A percentile compares a stretch with the other conserved stretches of the same genome.
These are phyloP conservation scores for Saccopteryx bilineata DNA, from an alignment of 2,113 vertebrate species.

Conservation along the genomic window DNA sequence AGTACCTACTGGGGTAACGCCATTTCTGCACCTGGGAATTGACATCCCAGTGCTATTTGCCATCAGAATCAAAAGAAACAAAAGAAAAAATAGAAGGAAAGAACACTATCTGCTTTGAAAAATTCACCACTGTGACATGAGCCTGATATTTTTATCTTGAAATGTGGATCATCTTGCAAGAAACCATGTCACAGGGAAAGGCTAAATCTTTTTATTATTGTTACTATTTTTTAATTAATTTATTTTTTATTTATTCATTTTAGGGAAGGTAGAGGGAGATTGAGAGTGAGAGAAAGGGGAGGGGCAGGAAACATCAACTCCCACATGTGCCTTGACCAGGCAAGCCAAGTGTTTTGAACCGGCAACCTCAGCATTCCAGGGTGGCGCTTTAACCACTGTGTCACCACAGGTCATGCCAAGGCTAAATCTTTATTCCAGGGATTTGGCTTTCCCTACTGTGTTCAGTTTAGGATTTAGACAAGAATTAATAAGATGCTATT, in stretches of 20 bases:
- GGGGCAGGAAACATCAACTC: no score
- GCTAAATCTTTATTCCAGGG: background rate
- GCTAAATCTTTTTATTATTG: background rate
- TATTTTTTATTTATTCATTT: no score
- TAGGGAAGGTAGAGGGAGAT: no score
- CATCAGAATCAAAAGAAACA: background rate
- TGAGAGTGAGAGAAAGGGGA: no score
- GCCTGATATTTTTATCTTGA: slow-evolving; percentile 36
- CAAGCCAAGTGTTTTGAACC: no score
- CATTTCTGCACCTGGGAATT: slow-evolving; percentile 44
- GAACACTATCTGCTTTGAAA: background rate
- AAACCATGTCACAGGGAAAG: background rate
- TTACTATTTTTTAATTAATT: no score
- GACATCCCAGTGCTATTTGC: background rate
- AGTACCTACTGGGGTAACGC: background rate
- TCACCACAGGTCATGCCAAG: background rate
- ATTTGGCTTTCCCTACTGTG: background rate
- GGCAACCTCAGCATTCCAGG: no score
- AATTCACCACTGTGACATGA: background rate
- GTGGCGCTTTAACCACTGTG: no score
- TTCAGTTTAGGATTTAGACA: background rate
- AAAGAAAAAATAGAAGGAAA: background rate
- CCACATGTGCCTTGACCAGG: no score
- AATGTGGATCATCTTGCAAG: background rate
- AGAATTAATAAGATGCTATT: slow-evolving; percentile 2